Evolutionary conservation across 2,888 invertebrate species (phyloP).

Genomic region (Yponomeuta sedellus): DNA sequence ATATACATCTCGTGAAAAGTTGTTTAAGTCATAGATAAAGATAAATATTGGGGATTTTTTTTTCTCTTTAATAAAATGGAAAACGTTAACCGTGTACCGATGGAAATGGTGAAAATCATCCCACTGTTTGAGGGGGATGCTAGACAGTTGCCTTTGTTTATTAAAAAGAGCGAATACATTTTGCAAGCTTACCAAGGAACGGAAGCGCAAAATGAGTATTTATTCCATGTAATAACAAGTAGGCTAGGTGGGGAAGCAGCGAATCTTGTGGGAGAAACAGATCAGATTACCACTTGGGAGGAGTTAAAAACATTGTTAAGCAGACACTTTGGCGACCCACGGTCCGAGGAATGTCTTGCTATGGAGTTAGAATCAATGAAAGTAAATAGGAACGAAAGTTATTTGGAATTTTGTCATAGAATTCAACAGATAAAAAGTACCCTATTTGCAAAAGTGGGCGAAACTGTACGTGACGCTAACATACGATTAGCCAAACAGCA

Average conservation of each 20-base stretch:
- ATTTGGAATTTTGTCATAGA: background rate
- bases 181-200: background rate
- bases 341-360: background rate
- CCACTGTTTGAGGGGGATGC: background rate
- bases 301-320: background rate
- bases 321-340: background rate
- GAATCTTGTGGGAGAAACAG: background rate
- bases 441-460: background rate
- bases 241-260: conserved; percentile 5
- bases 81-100: background rate
- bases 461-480: too few relatives aligned
- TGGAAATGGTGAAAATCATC: background rate
- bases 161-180: background rate
- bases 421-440: too few relatives aligned
- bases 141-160: background rate
- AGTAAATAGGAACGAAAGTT: background rate
- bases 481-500: too few relatives aligned
- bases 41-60: background rate
- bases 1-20: background rate
- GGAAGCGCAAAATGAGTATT: background rate
- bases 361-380: background rate
- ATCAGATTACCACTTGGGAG: background rate
- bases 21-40: background rate
- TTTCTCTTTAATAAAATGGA: background rate
- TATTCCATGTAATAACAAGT: conserved; percentile 1